Percentiles rank a stretch among this genome's conserved stretches.
Conservation (phyloP, 2,888 invertebrate genomes). For the Cosmopolites sordidus region DNA sequence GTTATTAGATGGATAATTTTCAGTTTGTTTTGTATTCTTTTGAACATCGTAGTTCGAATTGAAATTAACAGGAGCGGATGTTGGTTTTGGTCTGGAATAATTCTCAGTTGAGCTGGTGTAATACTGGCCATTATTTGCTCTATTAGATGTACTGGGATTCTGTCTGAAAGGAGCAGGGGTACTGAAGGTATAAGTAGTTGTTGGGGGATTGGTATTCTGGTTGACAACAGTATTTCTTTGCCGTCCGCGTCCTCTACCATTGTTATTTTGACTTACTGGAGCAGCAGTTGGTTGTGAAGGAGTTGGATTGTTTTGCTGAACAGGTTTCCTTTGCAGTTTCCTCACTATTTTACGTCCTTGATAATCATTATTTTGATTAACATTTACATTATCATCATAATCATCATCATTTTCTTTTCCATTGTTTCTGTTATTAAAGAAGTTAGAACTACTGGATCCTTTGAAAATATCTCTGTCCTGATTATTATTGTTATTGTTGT, state of each 20-base stretch:
- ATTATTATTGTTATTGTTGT: constrained; percentile 34
- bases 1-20: constrained; percentile 30
- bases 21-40: constrained; percentile 28
- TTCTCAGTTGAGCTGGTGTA: constrained; percentile 37
- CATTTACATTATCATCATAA: constrained; percentile 50
- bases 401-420: constrained; percentile 57
- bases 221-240: constrained; percentile 33
- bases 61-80: constrained; percentile 28
- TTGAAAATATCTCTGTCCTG: constrained; percentile 58
- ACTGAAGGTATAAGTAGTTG: constrained; percentile 40
- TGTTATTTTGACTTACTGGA: constrained; percentile 1
- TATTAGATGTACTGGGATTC: constrained; percentile 31
- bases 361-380: constrained; percentile 46
- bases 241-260: constrained; percentile 31
- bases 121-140: constrained; percentile 19
- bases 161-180: constrained; percentile 47
- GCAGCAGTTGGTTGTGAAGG: constrained; percentile 10
- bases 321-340: constrained; percentile 46
- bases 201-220: constrained; percentile 33
- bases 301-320: constrained; percentile 31
- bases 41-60: constrained; percentile 32
- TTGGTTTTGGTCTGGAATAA: constrained; percentile 35
- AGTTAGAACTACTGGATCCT: constrained; percentile 71
- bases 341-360: constrained; percentile 47
- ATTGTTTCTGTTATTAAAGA: constrained; percentile 63